Evolutionary conservation across 37 sponge, comb jelly and placozoan species (phyloP).

Genomic region (Axinella damicornis): DNA sequence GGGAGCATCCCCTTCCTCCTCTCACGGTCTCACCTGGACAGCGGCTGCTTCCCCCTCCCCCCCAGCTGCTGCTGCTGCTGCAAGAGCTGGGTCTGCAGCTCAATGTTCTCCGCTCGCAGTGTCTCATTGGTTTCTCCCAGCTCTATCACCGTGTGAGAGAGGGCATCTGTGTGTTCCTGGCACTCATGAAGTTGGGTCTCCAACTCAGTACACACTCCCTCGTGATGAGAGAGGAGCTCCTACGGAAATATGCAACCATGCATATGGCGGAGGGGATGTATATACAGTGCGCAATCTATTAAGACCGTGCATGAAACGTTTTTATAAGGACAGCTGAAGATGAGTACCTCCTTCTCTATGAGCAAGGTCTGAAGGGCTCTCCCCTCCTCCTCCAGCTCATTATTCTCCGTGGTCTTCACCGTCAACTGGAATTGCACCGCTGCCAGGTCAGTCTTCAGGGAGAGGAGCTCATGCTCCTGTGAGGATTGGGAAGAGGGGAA

Average conservation of each 20-base stretch:
- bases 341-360: slow-evolving; percentile 14
- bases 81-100: slow-evolving; percentile 16
- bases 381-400: not conserved
- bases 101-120: slow-evolving; percentile 12
- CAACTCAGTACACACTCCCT: not conserved
- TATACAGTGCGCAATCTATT: too few species aligned
- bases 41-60: not conserved
- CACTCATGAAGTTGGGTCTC: slow-evolving; percentile 5
- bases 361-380: slow-evolving; percentile 2
- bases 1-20: not conserved
- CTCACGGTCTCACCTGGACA: not conserved
- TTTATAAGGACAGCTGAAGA: too few species aligned
- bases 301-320: too few species aligned
- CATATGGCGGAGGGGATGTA: too few species aligned
- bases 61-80: not conserved
- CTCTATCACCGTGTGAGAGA: slow-evolving; percentile 12
- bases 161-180: not conserved
- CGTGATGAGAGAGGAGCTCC: not conserved
- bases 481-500: not conserved
- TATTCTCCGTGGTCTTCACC: not conserved
- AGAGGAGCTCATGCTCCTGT: not conserved
- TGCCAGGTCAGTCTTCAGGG: not conserved
- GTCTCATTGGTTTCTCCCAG: not conserved
- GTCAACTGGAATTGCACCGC: not conserved
- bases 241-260: too few species aligned